Evolutionary conservation across 2,113 vertebrate species (phyloP).

Genomic region (Capreolus pygargus): DNA sequence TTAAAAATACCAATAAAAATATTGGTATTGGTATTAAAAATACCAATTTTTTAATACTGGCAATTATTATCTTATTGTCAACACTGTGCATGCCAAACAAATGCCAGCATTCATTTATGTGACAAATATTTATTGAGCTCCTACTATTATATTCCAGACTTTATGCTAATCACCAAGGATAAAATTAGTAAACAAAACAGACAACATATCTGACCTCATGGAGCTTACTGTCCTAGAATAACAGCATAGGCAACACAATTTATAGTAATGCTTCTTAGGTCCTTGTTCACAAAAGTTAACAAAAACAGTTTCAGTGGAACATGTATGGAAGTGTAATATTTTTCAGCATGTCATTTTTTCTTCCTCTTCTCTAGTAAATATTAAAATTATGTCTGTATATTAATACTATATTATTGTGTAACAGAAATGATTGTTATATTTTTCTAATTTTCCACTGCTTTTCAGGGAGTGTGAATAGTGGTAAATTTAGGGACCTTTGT

Average conservation of each 20-base stretch:
- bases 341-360: background rate
- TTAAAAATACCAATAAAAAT: too few relatives aligned
- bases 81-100: background rate
- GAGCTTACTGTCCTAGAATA: background rate
- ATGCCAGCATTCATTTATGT: background rate
- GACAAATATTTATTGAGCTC: background rate
- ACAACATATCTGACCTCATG: background rate
- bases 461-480: background rate
- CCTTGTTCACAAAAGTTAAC: background rate
- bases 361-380: background rate
- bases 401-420: background rate
- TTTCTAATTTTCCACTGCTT: background rate
- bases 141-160: background rate
- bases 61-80: background rate
- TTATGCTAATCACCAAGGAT: background rate
- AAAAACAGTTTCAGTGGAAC: background rate
- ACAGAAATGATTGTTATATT: background rate
- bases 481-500: background rate
- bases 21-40: too few relatives aligned
- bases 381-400: background rate
- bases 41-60: background rate
- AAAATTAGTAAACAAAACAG: background rate
- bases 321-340: background rate
- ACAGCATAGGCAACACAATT: background rate
- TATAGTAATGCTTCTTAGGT: background rate